Conservation (phyloP, 2,113 vertebrate genomes). For the Phycodurus eques region DNA sequence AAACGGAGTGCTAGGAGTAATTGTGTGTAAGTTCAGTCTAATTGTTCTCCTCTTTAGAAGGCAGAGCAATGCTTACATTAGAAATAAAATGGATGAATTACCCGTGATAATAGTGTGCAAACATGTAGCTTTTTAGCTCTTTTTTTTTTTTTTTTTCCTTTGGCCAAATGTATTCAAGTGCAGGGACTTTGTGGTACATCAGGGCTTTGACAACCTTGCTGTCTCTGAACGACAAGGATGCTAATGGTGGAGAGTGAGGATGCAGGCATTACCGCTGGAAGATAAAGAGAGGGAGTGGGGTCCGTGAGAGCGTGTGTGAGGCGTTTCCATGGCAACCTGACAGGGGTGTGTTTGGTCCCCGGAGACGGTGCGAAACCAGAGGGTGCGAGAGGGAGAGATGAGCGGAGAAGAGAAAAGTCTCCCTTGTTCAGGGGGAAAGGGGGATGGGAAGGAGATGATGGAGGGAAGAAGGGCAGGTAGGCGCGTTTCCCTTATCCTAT, state of each 20-base stretch:
- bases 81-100: background rate
- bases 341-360: conserved; percentile 72
- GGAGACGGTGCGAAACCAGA: conserved; percentile 47
- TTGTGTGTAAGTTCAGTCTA: conserved; percentile 51
- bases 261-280: conserved; percentile 57
- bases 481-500: conserved; percentile 13
- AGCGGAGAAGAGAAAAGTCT: conserved; percentile 57
- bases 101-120: background rate
- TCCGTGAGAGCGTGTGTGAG: conserved; percentile 44
- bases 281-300: conserved; percentile 19
- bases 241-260: conserved; percentile 54
- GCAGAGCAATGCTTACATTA: background rate
- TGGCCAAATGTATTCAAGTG: conserved; percentile 20
- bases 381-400: conserved; percentile 35
- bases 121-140: background rate
- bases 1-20: conserved; percentile 27
- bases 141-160: background rate
- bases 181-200: conserved; percentile 8
- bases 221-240: conserved; percentile 47
- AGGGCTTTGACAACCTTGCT: conserved; percentile 16
- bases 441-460: conserved; percentile 43
- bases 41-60: conserved; percentile 4
- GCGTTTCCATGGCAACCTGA: conserved; percentile 69
- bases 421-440: conserved; percentile 54
- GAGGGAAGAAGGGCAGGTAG: conserved; percentile 35